Evolutionary conservation across 2,113 vertebrate species (phyloP), one percentile per base, ranked within the genome.

Genomic region (Pachypanchax playfairii): DNA sequence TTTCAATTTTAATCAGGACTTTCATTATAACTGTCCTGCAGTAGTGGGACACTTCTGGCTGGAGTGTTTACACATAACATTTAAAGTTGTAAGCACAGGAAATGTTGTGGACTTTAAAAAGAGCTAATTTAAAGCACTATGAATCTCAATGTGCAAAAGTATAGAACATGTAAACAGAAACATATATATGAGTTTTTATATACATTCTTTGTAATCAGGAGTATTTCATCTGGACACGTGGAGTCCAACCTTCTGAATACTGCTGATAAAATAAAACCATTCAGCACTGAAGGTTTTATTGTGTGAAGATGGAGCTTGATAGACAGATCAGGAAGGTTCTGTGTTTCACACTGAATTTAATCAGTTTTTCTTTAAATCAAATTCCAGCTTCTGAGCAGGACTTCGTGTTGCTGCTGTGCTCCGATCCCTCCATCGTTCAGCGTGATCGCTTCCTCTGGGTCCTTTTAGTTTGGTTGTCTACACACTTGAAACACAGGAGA

Each of bases 401-500:
- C 51, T 43, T 31, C 14, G 5, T 8, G 68, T 72, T 50, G 74
- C 72, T 18, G 25, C 35, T 43, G 42, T 12, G 47, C 24, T 62
- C 25, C 4, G 14, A 7, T 21, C 51, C 43, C 9, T 11, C 38
- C 4, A 2, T 26, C 2, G 14, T 39, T 20, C 6, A n/a, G 29
- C 33, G 8, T 3, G 22, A 33, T 49, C 52, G 1, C n/a, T n/a
- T n/a, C n/a, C n/a, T n/a, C 56, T 2, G 15, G 61, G 31, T 52
- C 39, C 51, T 33, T 38, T 53, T 46, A 15, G 21, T 44, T 41
- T 11, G 61, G 70, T n/a, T 24, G 70, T 80, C 85, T 88, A 89
- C 56, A 88, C 77, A 4, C 90, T 91, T 91, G 68, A 77, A 80
- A 88, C 55, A 83, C 77, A 85, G 38, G 65, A 56, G 44, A 86